Percentiles rank a stretch among this genome's conserved stretches.
These are phyloP conservation scores for Cryptosula pallasiana DNA, from an alignment of 2,888 invertebrate genomes.

Conservation along the genomic window DNA sequence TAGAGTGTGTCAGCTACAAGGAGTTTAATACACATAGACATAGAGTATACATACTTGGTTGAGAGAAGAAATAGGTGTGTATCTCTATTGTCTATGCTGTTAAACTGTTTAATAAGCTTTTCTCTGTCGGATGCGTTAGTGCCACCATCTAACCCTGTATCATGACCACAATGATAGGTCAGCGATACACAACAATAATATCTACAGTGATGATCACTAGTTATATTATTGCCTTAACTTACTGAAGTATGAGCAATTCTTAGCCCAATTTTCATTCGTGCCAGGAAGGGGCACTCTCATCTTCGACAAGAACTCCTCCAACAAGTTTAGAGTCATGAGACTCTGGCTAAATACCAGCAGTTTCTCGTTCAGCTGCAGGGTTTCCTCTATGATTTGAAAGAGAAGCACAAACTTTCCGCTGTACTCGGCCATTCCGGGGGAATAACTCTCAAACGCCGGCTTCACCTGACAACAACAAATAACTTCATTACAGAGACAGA, in stretches of 20 bases:
- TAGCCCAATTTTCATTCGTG: conserved; percentile 67
- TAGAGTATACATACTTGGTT: conserved; percentile 58
- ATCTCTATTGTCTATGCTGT: conserved; percentile 67
- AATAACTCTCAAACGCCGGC: conserved; percentile 60
- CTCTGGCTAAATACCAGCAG: conserved; percentile 93
- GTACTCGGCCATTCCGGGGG: conserved; percentile 81
- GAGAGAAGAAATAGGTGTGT: conserved; percentile 90
- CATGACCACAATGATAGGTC: too few species aligned
- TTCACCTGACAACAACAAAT: conserved; percentile 57
- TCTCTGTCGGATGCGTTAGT: conserved; percentile 91
- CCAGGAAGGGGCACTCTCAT: conserved; percentile 58
- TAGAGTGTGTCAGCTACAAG: neutral
- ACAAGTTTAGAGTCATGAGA: conserved; percentile 84
- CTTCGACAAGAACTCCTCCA: conserved; percentile 84
- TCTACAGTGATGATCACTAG: too few species aligned
- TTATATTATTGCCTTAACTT: too few species aligned
- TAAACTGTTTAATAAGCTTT: conserved; percentile 92
- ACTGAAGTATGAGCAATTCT: conserved; percentile 84
- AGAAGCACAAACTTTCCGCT: conserved; percentile 92
- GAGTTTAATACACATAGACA: neutral
- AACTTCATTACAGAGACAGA: too few species aligned
- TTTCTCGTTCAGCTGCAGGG: conserved; percentile 79
- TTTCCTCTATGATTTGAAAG: conserved; percentile 83
- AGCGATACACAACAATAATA: too few species aligned
- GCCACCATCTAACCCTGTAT: conserved; percentile 74